These are phyloP conservation scores for Drosophila aldrichi DNA, from an alignment of 2,888 invertebrate species.

Conservation along the genomic window DNA sequence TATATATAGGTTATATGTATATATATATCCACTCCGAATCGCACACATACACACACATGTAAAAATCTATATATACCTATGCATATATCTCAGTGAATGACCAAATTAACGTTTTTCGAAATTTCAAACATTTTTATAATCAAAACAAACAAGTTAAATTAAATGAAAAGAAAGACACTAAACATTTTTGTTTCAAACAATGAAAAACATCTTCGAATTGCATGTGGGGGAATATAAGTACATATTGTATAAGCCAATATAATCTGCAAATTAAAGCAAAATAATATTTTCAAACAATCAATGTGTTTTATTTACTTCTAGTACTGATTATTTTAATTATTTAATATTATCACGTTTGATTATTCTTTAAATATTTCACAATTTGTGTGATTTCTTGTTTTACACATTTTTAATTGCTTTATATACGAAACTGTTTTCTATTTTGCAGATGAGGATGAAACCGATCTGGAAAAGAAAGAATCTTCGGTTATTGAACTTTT, in stretches of 20 bases:
- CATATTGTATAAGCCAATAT: slow-evolving; percentile 39
- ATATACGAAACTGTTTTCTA: slow-evolving; percentile 30
- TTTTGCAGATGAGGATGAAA: slow-evolving; percentile 48
- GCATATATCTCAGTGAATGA: slow-evolving; percentile 27
- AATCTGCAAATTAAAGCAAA: slow-evolving; percentile 54
- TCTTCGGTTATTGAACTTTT: slow-evolving; percentile 67
- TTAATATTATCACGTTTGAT: background rate
- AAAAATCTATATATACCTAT: slow-evolving; percentile 27
- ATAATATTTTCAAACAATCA: slow-evolving; percentile 44
- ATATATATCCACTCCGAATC: background rate
- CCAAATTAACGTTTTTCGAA: slow-evolving; percentile 32
- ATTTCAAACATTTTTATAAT: slow-evolving; percentile 17
- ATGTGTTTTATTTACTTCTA: slow-evolving; percentile 51
- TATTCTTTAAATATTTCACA: slow-evolving; percentile 21
- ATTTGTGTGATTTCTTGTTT: slow-evolving; percentile 38
- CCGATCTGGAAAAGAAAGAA: slow-evolving; percentile 52
- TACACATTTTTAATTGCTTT: slow-evolving; percentile 33
- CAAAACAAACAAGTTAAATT: background rate
- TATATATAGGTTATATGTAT: slow-evolving; percentile 2
- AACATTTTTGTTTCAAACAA: slow-evolving; percentile 23
- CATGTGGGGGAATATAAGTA: slow-evolving; percentile 32
- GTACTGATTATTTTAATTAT: slow-evolving; percentile 1
- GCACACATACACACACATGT: slow-evolving; percentile 12
- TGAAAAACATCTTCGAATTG: slow-evolving; percentile 16
- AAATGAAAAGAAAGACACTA: slow-evolving; percentile 11